Evolutionary conservation across 2,797 vertebrate genomes (phyloP).

Genomic region (Limosa lapponica): DNA sequence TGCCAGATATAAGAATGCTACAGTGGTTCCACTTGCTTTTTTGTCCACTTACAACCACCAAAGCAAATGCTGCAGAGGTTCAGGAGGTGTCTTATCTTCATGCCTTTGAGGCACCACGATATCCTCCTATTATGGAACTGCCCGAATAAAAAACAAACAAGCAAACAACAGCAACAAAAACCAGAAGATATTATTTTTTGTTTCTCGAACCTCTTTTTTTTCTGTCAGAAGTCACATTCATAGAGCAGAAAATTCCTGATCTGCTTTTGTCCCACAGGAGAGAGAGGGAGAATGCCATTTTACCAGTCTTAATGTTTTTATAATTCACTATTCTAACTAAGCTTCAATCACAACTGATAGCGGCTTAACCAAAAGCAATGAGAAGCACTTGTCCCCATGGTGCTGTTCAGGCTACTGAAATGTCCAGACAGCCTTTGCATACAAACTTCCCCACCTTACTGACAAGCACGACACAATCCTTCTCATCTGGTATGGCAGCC

Average conservation of each 20-base stretch:
- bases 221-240: neutral
- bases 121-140: neutral
- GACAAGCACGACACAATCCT: neutral
- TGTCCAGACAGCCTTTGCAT: neutral
- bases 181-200: neutral
- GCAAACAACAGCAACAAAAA: neutral
- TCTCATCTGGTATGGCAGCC: neutral
- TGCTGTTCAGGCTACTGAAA: neutral
- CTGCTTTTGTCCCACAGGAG: neutral
- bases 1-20: neutral
- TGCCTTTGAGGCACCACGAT: neutral
- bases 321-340: neutral
- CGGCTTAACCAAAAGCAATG: neutral
- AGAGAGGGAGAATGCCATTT: neutral
- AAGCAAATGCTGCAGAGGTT: neutral
- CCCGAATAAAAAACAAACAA: neutral
- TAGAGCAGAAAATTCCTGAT: neutral
- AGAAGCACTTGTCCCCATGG: neutral
- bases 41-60: neutral
- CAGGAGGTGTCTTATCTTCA: neutral
- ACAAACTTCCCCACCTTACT: neutral
- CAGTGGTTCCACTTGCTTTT: neutral
- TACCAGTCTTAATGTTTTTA: neutral
- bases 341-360: neutral
- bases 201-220: neutral